Evolutionary conservation across 2,888 invertebrate species (phyloP), one percentile per base, ranked within the genome.

Genomic region (Portevinia maculata): DNA sequence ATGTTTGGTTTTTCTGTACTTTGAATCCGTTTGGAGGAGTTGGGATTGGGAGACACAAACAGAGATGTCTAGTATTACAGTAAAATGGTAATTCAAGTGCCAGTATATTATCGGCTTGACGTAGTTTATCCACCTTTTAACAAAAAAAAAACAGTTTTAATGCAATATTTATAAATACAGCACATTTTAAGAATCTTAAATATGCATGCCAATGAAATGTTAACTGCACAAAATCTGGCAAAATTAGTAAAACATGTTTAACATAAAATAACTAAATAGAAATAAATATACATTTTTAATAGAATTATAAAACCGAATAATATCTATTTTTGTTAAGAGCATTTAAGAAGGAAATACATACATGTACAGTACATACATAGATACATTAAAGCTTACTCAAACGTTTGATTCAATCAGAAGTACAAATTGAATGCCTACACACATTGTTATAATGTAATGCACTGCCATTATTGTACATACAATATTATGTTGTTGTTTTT

Each of bases 161-260:
- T 5, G 41, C 37, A 62, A 44, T 17, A 15, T 50, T 62, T 53
- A 32, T 3, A 3, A 24, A 24, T 2, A 44, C 28, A 57, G 41
- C 39, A 39, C 48, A 59, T 52, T 53, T 55, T 39, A 53, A 28
- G 55, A 39, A 62, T 60, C 30, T 9, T 64, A 55, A 53, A 55
- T 69, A 30, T 41, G 78, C 71, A 78, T 78, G 78, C 24, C 15
- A 69, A 39, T 39, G 34, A 75, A 46, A 46, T 53, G n/a, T 11
- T 15, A 30, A 60, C 11, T 46, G 60, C 60, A 60, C 59, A 59
- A 17, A 67, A 34, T 32, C 34, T 21, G 11, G 17, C 8, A 53
- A 34, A 19, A 50, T 19, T 50, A 50, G 7, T 3, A 57, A 48
- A 19, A 39, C 50, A 41, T 39, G 50, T 28, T 24, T 9, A 15